Base-by-base conservation (phyloP, 2,888 invertebrate species). In the Cordilura impudica region DNA sequence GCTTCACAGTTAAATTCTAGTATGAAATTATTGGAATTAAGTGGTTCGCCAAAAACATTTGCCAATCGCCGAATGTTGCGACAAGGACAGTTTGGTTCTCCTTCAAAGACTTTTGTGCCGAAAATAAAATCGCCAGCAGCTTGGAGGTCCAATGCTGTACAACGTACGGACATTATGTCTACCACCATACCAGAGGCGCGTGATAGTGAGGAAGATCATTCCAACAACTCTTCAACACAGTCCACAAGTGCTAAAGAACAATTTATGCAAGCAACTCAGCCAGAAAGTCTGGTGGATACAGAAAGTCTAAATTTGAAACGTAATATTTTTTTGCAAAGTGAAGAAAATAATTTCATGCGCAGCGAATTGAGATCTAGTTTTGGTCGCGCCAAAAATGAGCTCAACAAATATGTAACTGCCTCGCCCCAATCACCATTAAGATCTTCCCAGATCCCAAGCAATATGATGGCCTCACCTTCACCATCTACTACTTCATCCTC, bases 121-220 rank as follows among this genome's bases (percentile, higher is more conserved):
- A 95, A 95, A 86, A 90, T 94, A 39, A 86, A 88, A 60, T 93
- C 94, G 0, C 81, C 78, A 2, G 93, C 92, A 21, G 29, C 60
- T 47, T 63, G 73, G 51, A 58, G 80, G 10, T 69, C 73, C 2
- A 84, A 83, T 26, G 83, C 85, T 6, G 84, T 85, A 49, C 84
- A 86, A 51, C 91, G 96, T 84, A 95, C 95, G 19, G 95, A 96
- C 85, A 95, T 96, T 65, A 92, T 97, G 86, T 95, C 96, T 47
- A 94, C 95, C 53, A 95, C 96, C 72, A 97, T 97, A 88, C 94
- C 94, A 45, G 96, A 97, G 91, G 96, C 94, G 83, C 35, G 35
- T n/a, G 91, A 92, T 84, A 94, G 94, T 85, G 95, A 95, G 86
- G 94, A 94, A 85, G 96, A 96, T 85, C 88, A 86, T 35, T 95